Conservation (phyloP, 1,140 invertebrate genomes). For the Pogonomyrmex barbatus region DNA sequence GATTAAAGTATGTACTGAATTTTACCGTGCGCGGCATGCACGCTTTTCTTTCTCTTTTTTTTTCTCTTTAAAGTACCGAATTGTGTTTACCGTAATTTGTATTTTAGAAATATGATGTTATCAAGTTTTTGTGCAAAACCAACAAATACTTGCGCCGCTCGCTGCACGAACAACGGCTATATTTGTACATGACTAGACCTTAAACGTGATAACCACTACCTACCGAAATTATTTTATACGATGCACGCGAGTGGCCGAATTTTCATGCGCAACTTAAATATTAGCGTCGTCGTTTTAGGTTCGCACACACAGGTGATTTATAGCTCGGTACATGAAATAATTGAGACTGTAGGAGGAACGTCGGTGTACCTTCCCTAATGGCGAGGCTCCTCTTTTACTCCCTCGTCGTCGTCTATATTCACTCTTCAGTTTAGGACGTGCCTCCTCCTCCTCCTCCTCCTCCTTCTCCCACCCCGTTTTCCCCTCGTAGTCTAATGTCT, state of each 20-base stretch:
- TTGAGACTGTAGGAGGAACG: slow-evolving; percentile 64
- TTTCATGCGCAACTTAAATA: slow-evolving; percentile 66
- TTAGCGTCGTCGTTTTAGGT: slow-evolving; percentile 64
- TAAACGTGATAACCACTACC: slow-evolving; percentile 38
- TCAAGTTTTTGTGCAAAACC: slow-evolving; percentile 26
- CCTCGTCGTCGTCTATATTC: slow-evolving; percentile 58
- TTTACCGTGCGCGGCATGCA: neutral
- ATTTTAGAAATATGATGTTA: slow-evolving; percentile 40
- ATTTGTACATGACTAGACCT: slow-evolving; percentile 26
- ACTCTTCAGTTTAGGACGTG: slow-evolving; percentile 61
- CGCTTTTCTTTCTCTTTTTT: slow-evolving; percentile 41
- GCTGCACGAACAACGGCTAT: slow-evolving; percentile 46
- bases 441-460: neutral
- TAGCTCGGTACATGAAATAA: slow-evolving; percentile 66
- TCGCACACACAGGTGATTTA: slow-evolving; percentile 66
- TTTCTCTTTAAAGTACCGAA: slow-evolving; percentile 1
- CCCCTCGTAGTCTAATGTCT: slow-evolving; percentile 73
- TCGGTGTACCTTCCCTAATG: slow-evolving; percentile 38
- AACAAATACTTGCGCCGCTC: slow-evolving; percentile 7
- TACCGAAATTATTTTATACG: slow-evolving; percentile 51
- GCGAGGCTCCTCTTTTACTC: slow-evolving; percentile 50
- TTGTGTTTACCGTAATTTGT: slow-evolving; percentile 45
- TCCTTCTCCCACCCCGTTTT: neutral
- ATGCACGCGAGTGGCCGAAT: slow-evolving; percentile 51
- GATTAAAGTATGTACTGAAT: slow-evolving; percentile 39